phyloP scores from a whole-genome alignment of 2,797 vertebrate genomes.

The Enteromius treurensis region DNA sequence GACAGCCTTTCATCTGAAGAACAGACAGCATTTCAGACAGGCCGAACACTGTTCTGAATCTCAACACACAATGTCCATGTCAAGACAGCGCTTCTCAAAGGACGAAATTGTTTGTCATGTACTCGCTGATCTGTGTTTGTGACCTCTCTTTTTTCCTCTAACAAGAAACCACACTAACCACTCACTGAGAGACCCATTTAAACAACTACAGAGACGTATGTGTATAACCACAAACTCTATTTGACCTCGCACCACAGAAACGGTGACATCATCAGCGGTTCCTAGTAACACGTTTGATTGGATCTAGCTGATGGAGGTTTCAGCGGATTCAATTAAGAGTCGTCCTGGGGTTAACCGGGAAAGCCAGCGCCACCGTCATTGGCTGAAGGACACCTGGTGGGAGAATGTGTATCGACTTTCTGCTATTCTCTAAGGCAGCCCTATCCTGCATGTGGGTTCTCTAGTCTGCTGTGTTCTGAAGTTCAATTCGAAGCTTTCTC shows the following conservation, averaged over 20 bases:
- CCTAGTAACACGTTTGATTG: constrained; percentile 35
- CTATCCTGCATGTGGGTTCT: constrained; percentile 20
- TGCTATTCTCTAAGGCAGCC: constrained; percentile 63
- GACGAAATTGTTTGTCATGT: constrained; percentile 59
- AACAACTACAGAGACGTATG: constrained; percentile 25
- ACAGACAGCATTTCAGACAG: constrained; percentile 57
- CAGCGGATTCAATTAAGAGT: constrained; percentile 61
- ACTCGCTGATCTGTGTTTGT: constrained; percentile 58
- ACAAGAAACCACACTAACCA: constrained; percentile 38
- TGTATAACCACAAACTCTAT: constrained; percentile 23
- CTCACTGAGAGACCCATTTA: constrained; percentile 26
- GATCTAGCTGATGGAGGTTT: constrained; percentile 58
- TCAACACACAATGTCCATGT: constrained; percentile 2
- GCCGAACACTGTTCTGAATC: constrained; percentile 17
- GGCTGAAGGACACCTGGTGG: constrained; percentile 56
- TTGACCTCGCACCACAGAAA: constrained; percentile 3
- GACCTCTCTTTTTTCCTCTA: constrained; percentile 25
- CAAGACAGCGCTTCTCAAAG: constrained; percentile 17
- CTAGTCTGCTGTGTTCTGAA: constrained; percentile 5
- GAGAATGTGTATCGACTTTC: constrained; percentile 57
- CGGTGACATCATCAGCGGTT: neutral
- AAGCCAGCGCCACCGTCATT: constrained; percentile 54
- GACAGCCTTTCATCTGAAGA: constrained; percentile 30
- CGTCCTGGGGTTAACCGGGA: constrained; percentile 48
- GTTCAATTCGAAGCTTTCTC: constrained; percentile 23